Base-by-base conservation (phyloP, 2,113 vertebrate genomes). In the Hemichromis elongatus region DNA sequence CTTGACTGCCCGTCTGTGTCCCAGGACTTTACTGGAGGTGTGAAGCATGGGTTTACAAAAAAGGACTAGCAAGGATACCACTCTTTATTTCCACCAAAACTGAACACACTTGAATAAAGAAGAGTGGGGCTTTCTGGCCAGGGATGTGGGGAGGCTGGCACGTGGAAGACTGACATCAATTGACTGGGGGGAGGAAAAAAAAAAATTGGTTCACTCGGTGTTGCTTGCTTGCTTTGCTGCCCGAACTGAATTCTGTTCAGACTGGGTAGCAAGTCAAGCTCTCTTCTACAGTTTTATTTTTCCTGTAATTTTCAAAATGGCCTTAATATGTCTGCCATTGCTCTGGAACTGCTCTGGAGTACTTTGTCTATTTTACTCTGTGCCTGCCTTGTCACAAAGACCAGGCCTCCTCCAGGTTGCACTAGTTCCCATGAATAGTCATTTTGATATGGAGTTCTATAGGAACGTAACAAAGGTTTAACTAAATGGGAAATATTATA, bases 361-460 rank as follows among this genome's bases (percentile, higher is more conserved):
- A 86, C 86, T 93, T 92, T 95, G 95, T 97, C 96, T 97, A 96
- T 96, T 96, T 96, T 95, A 97, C 96, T 95, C 97, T 97, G 96
- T 96, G 96, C 95, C 95, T 96, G 97, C 98, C 98, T 99, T 97
- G 97, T 98, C 97, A 96, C 97, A 96, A 96, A 97, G 98, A 98
- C 97, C 96, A 96, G 98, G 97, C 97, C 96, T 94, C 97, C 94
- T 97, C 97, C 97, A 96, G 97, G 97, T 98, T 99, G 98, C 98
- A 99, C 98, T 98, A 98, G 97, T 97, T 98, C 97, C 96, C 97
- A 96, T 95, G 97, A 97, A 97, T 97, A 97, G 97, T 97, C 96
- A 96, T 97, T 96, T 96, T 95, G 93, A 95, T 94, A 96, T 92
- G 92, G 94, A 94, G 92, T 95, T 95, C 95, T 93, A 92, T 95